Base-by-base conservation (phyloP, 2,888 invertebrate species). In the Saturnia pavonia region DNA sequence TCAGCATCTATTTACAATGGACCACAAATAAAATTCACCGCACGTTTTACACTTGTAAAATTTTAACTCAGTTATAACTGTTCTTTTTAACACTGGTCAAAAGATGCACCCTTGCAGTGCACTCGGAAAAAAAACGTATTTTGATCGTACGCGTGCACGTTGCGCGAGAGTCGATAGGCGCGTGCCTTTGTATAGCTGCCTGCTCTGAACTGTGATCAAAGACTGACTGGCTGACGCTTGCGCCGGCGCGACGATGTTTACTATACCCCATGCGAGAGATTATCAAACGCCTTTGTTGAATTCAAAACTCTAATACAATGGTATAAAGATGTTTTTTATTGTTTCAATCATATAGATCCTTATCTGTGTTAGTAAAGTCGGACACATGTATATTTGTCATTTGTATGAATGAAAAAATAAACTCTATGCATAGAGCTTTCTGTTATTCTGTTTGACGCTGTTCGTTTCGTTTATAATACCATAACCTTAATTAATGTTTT, bases 401-500 rank as follows among this genome's bases (percentile, higher is more conserved):
- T 88, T 85, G 85, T 86, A 91, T 92, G 93, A 93, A 93, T 93
- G 92, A 90, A 92, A 90, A 89, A 90, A 91, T 91, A 90, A 91
- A 91, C 86, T 90, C 80, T 81, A 83, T 84, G 83, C 84, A 83
- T 88, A 88, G 88, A 91, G 90, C 91, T 92, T 93, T 93, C 86
- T 88, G 91, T 86, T 85, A 86, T 93, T 93, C 86, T 88, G 91
- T 86, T 85, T 85, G 83, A 82, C 85, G 87, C 88, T 81, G 80
- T 87, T 85, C 84, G 83, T 89, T 91, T 88, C 83, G 86, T 88
- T 90, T 88, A 85, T 86, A 60, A 65, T 65, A 87, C 85, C 85
- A 88, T 91, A 92, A 87, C 91, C 90, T 91, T 92, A 93, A 92
- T 93, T 92, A 91, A 90, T 90, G 91, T 86, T 89, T 88, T 88